Percentiles rank a stretch among this genome's conserved stretches.
Evolutionary conservation across 2,797 vertebrate species (phyloP).

Genomic region (Sebastes steindachneri): DNA sequence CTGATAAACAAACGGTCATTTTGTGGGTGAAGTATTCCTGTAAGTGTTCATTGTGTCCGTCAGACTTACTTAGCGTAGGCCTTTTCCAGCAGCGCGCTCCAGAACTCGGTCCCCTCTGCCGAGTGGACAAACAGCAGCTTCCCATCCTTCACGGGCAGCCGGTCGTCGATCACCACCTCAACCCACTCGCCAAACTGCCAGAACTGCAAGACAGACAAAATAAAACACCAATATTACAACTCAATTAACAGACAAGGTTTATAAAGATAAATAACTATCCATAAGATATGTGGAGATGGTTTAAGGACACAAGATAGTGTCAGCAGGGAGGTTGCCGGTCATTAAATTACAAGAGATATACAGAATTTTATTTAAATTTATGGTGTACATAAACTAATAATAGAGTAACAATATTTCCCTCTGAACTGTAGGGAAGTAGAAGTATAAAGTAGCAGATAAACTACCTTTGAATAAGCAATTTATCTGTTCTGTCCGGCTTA

Average conservation of each 20-base stretch:
- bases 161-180: constrained; percentile 94
- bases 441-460: neutral
- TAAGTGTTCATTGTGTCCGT: neutral
- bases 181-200: constrained; percentile 98
- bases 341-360: neutral
- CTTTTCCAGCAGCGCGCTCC: constrained; percentile 96
- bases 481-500: neutral
- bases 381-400: neutral
- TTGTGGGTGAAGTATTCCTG: too few relatives aligned
- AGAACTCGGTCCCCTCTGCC: constrained; percentile 91
- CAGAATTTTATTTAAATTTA: neutral
- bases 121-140: constrained; percentile 96
- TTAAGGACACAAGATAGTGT: neutral
- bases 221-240: neutral
- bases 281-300: neutral
- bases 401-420: neutral
- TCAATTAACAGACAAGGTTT: neutral
- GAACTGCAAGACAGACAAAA: constrained; percentile 81
- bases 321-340: neutral
- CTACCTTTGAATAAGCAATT: neutral
- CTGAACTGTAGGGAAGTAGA: too few relatives aligned
- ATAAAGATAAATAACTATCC: neutral
- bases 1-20: neutral
- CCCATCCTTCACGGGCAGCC: constrained; percentile 90
- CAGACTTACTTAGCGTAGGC: constrained; percentile 94